Evolutionary conservation across 2,888 invertebrate genomes (phyloP).

Genomic region (Psococerastis gibbosa): DNA sequence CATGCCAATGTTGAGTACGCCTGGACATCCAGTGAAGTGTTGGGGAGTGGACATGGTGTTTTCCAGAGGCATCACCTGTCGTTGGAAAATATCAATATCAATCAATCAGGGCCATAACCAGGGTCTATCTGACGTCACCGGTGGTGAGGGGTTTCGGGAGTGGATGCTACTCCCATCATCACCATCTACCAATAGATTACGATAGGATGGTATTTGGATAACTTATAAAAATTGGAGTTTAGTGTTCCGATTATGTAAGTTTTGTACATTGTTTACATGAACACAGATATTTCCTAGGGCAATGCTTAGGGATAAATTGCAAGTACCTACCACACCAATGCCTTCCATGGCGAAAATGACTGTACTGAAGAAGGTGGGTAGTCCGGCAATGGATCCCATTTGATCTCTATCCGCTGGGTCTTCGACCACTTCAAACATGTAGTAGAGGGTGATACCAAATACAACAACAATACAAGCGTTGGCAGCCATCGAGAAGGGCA

Average conservation of each 20-base stretch:
- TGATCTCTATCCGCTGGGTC: slow-evolving; percentile 29
- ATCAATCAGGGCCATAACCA: too few relatives aligned
- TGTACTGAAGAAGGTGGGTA: slow-evolving; percentile 78
- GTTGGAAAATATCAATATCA: too few relatives aligned
- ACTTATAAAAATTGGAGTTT: too few relatives aligned
- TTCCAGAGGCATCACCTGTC: slow-evolving; percentile 78
- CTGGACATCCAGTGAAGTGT: slow-evolving; percentile 80
- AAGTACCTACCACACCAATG: slow-evolving; percentile 34
- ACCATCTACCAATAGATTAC: too few relatives aligned
- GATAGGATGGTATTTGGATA: too few relatives aligned
- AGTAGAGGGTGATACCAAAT: slow-evolving; percentile 75
- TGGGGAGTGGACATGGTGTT: slow-evolving; percentile 87
- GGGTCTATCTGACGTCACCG: too few relatives aligned
- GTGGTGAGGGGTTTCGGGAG: too few relatives aligned
- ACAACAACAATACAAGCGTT: slow-evolving; percentile 73
- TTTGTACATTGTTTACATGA: too few relatives aligned
- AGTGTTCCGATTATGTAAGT: too few relatives aligned
- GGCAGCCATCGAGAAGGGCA: slow-evolving; percentile 87
- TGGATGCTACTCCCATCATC: too few relatives aligned
- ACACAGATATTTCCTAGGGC: slow-evolving; percentile 5
- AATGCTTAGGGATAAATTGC: too few relatives aligned
- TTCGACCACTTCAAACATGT: slow-evolving; percentile 54
- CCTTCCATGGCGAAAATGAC: slow-evolving; percentile 85
- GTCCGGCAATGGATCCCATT: slow-evolving; percentile 32
- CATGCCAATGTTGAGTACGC: slow-evolving; percentile 85